Evolutionary conservation across 2,888 invertebrate genomes (phyloP).

Genomic region (Lepidocyrtinus sp.): DNA sequence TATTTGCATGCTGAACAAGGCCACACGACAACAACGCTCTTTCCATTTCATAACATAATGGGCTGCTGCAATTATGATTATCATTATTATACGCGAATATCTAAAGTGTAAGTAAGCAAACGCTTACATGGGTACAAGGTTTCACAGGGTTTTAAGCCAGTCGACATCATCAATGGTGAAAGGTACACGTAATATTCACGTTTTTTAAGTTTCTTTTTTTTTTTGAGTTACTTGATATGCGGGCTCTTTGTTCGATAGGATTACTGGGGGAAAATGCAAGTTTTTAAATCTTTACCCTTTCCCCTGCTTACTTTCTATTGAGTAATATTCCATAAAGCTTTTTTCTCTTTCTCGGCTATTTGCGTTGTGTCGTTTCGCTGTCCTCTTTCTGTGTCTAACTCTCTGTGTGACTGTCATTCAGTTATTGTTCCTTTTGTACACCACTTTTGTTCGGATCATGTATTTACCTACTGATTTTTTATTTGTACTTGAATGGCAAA

Average conservation of each 20-base stretch:
- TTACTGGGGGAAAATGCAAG: constrained; percentile 46
- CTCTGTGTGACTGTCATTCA: constrained; percentile 50
- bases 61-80: constrained; percentile 50
- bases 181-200: constrained; percentile 20
- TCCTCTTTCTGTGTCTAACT: constrained; percentile 49
- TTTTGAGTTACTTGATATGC: constrained; percentile 43
- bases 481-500: constrained; percentile 51
- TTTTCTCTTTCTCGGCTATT: constrained; percentile 2
- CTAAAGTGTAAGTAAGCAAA: neutral
- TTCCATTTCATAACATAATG: constrained; percentile 41
- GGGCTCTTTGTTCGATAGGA: constrained; percentile 46
- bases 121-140: neutral
- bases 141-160: neutral
- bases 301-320: constrained; percentile 23
- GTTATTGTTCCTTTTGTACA: constrained; percentile 52
- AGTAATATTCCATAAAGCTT: constrained; percentile 24
- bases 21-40: no score
- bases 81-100: constrained; percentile 51
- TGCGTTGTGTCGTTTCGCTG: constrained; percentile 46
- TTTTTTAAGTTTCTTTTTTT: constrained; percentile 14
- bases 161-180: constrained; percentile 29
- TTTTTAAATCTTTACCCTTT: constrained; percentile 56
- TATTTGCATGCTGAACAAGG: constrained; percentile 56
- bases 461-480: constrained; percentile 64
- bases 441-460: constrained; percentile 47